Base-by-base conservation (phyloP, 2,797 vertebrate genomes). In the Ctenopoma multispine region DNA sequence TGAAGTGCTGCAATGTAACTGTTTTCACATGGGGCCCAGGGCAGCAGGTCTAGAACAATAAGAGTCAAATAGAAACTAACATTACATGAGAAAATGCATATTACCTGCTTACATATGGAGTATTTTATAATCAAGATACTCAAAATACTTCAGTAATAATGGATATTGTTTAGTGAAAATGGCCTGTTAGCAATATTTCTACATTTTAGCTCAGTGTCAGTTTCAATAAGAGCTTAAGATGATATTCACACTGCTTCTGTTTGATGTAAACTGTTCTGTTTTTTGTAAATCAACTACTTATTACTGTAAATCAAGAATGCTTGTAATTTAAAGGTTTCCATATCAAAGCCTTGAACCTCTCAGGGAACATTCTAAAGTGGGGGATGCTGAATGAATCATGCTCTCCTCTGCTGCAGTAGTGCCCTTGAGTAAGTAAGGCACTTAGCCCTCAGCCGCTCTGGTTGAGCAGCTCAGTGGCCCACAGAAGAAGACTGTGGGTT, bases 381-480 rank as follows among this genome's bases (percentile, higher is more conserved):
- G 71, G 53, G 58, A 53, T 61, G 75, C 50, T 83, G 68, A 81
- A 78, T 82, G 80, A 87, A 84, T 87, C 76, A 67, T 67, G 40
- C 46, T 69, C 48, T 83, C 38, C 61, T 73, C 62, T 79, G 82
- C 76, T 0, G 74, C 75, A 74, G 41, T 50, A 41, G 59, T 81
- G 78, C 72, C 77, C 81, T 78, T 75, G 71, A 80, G 84, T 75
- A 69, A 83, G 79, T 72, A 66, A 77, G 68, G 74, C 84, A 88
- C 86, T 87, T 88, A 88, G 88, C 86, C 81, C 80, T 79, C 65
- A 21, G 71, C 75, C 23, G 71, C 70, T 82, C 69, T 40, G 3
- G 31, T 47, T 41, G 69, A 80, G 74, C 62, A 64, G 72, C 71
- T 81, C 72, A 69, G 60, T 78, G 67, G 66, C 51, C 75, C 73